These are phyloP conservation scores for Portevinia maculata DNA, from an alignment of 2,888 invertebrate species.

Conservation along the genomic window DNA sequence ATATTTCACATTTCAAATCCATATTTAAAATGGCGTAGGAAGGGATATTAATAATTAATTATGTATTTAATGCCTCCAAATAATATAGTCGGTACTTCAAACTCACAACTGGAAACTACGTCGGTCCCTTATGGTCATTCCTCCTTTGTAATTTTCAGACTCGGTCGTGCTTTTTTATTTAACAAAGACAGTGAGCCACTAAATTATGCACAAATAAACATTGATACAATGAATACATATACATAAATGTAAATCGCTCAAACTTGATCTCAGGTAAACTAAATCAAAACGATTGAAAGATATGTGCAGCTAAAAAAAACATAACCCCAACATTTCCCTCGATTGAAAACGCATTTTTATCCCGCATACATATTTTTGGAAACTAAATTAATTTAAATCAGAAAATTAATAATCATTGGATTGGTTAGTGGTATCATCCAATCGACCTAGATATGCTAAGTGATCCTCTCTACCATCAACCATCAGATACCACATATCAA, in stretches of 20 bases:
- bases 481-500: conserved; percentile 44
- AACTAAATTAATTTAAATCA: conserved; percentile 63
- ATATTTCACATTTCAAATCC: too few relatives aligned
- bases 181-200: not conserved
- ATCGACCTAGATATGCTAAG: conserved; percentile 73
- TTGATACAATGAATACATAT: not conserved
- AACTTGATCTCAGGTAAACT: not conserved
- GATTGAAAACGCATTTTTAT: conserved; percentile 52
- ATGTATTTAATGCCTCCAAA: too few relatives aligned
- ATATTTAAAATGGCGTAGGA: too few relatives aligned
- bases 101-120: too few relatives aligned
- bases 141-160: too few relatives aligned
- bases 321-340: conserved; percentile 30
- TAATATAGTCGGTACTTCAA: too few relatives aligned
- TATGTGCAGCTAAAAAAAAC: not conserved
- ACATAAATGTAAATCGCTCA: not conserved
- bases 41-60: too few relatives aligned
- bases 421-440: conserved; percentile 24
- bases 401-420: conserved; percentile 62
- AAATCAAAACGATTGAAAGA: not conserved
- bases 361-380: conserved; percentile 27
- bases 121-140: too few relatives aligned
- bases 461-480: conserved; percentile 51
- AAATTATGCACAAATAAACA: not conserved
- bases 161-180: not conserved